A percentile compares a stretch with the other conserved stretches of the same genome.
Conservation (phyloP, 2,797 vertebrate genomes). For the Sparus aurata region DNA sequence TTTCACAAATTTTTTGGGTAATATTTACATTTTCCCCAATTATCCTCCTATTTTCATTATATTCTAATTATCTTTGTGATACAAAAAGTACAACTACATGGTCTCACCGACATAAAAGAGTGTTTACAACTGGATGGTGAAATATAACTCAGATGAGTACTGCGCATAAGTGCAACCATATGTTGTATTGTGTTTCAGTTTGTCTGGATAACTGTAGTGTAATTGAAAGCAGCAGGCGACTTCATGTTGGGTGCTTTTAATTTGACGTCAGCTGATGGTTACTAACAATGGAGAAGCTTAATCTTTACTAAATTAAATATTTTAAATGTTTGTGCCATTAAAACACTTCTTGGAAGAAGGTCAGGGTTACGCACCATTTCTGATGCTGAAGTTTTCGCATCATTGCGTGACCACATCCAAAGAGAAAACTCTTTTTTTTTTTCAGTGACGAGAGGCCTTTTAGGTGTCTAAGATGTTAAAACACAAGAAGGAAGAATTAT, state of each 20-base stretch:
- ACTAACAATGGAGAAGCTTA: slow-evolving; percentile 55
- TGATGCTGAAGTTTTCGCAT: neutral
- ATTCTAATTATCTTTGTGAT: neutral
- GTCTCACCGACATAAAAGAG: neutral
- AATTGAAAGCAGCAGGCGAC: slow-evolving; percentile 76
- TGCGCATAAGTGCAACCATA: slow-evolving; percentile 62
- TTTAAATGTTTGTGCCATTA: slow-evolving; percentile 48
- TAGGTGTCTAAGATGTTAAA: slow-evolving; percentile 8
- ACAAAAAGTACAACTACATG: neutral
- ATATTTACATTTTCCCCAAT: neutral
- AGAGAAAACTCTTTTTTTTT: neutral
- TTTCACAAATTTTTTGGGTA: neutral
- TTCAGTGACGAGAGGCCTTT: neutral
- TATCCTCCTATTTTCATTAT: slow-evolving; percentile 6
- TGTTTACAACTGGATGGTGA: slow-evolving; percentile 40
- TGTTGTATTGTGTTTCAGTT: slow-evolving; percentile 63
- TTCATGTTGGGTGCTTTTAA: slow-evolving; percentile 62
- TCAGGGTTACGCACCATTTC: neutral
- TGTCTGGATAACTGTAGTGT: slow-evolving; percentile 57
- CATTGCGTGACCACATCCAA: neutral
- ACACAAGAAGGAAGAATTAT: neutral
- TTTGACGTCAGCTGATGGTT: slow-evolving; percentile 70
- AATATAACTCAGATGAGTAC: slow-evolving; percentile 47
- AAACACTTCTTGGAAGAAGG: slow-evolving; percentile 21
- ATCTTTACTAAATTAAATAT: slow-evolving; percentile 70